phyloP scores from a whole-genome alignment of 2,888 invertebrate species.

The Theretra japonica region DNA sequence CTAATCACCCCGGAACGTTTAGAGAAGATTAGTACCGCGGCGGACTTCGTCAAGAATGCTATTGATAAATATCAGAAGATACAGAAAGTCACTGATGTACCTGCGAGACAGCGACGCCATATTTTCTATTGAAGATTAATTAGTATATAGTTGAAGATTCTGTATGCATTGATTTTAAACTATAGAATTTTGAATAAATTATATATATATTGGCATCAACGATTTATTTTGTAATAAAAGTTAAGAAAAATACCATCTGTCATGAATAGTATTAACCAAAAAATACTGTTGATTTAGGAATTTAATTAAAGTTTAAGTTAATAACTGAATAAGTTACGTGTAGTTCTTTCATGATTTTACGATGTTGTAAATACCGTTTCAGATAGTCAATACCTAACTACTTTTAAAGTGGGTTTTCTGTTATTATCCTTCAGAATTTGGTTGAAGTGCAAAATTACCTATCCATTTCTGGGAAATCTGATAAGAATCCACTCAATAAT shows the following conservation, averaged over 20 bases:
- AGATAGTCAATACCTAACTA: no score
- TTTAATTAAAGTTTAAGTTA: no score
- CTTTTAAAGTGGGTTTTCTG: neutral
- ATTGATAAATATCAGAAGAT: conserved; percentile 85
- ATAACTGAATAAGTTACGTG: no score
- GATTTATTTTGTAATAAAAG: no score
- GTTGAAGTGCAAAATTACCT: neutral
- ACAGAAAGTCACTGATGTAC: conserved; percentile 60
- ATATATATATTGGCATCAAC: neutral
- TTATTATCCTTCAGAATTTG: neutral
- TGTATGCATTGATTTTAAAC: neutral
- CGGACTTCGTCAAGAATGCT: conserved; percentile 85
- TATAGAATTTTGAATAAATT: neutral
- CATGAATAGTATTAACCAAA: no score
- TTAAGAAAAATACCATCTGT: no score
- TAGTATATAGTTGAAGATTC: conserved; percentile 36
- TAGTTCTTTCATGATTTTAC: neutral
- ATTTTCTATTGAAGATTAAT: conserved; percentile 7
- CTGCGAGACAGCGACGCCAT: conserved; percentile 57
- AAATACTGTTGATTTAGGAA: no score
- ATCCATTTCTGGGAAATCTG: neutral
- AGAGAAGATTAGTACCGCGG: conserved; percentile 84
- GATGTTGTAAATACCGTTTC: no score
- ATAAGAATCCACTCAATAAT: no score
- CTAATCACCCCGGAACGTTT: conserved; percentile 85